Evolutionary conservation across 2,113 vertebrate species (phyloP).

Genomic region (Neolamprologus longior): DNA sequence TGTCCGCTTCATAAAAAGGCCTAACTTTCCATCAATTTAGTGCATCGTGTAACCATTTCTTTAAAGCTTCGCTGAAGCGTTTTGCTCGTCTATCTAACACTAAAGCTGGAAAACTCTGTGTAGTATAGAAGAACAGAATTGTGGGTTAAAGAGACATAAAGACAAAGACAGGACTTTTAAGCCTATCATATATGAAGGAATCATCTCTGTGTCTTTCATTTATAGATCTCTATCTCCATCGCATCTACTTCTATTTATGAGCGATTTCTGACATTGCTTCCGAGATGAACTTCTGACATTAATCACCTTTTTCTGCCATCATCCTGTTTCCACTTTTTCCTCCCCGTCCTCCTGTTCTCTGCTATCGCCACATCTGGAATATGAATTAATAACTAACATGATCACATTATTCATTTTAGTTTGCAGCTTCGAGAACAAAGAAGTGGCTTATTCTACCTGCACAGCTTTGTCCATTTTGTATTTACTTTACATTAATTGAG

Average conservation of each 20-base stretch:
- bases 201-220: background rate
- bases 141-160: background rate
- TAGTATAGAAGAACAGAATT: background rate
- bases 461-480: background rate
- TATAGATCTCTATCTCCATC: background rate
- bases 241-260: background rate
- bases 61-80: background rate
- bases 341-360: background rate
- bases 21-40: accelerated
- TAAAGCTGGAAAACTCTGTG: background rate
- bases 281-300: background rate
- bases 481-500: background rate
- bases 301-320: background rate
- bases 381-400: conserved; percentile 19
- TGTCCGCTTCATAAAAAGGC: background rate
- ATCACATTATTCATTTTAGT: conserved; percentile 14
- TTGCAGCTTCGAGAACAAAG: background rate
- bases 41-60: background rate
- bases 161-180: background rate
- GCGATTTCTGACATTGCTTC: background rate
- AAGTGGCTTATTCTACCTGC: background rate
- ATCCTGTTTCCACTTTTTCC: background rate
- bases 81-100: accelerated
- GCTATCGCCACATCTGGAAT: background rate
- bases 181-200: background rate